A percentile compares a stretch with the other conserved stretches of the same genome.
Evolutionary conservation across 1,140 invertebrate species (phyloP).

Genomic region (Drosophila tsacasi): DNA sequence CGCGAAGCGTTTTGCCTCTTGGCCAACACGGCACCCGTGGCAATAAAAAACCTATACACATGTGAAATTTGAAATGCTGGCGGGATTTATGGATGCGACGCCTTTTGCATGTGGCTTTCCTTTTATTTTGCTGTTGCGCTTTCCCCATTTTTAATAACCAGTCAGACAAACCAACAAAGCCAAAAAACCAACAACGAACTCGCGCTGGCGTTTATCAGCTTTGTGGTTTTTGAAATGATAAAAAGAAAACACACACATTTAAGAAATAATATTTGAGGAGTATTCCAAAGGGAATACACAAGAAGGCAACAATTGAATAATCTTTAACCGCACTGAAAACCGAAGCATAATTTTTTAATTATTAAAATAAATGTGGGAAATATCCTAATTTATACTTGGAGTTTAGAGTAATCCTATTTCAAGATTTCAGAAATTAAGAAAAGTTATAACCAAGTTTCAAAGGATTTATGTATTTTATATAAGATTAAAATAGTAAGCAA

Average conservation of each 20-base stretch:
- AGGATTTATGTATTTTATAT: neutral
- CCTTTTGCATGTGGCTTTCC: slow-evolving; percentile 41
- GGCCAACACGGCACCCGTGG: slow-evolving; percentile 44
- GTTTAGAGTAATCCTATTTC: neutral
- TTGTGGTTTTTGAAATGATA: slow-evolving; percentile 50
- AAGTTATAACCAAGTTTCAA: too few relatives aligned
- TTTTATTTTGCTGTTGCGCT: slow-evolving; percentile 33
- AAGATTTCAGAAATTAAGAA: neutral
- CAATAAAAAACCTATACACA: slow-evolving; percentile 81
- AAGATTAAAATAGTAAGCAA: neutral
- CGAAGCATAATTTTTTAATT: neutral
- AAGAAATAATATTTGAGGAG: slow-evolving; percentile 49
- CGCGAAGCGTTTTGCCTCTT: slow-evolving; percentile 61
- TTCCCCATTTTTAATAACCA: slow-evolving; percentile 75
- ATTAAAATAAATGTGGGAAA: neutral
- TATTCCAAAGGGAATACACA: slow-evolving; percentile 5
- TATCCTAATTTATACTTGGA: neutral
- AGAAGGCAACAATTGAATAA: neutral
- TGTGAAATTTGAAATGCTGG: slow-evolving; percentile 77
- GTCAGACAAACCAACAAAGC: slow-evolving; percentile 65
- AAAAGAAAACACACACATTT: slow-evolving; percentile 42
- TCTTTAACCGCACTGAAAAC: neutral
- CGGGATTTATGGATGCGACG: slow-evolving; percentile 75
- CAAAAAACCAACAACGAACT: slow-evolving; percentile 51
- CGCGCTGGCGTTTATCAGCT: slow-evolving; percentile 55